A percentile compares a stretch with the other conserved stretches of the same genome.
phyloP scores from a whole-genome alignment of 2,888 invertebrate genomes.

The Caenorhabditis angaria region DNA sequence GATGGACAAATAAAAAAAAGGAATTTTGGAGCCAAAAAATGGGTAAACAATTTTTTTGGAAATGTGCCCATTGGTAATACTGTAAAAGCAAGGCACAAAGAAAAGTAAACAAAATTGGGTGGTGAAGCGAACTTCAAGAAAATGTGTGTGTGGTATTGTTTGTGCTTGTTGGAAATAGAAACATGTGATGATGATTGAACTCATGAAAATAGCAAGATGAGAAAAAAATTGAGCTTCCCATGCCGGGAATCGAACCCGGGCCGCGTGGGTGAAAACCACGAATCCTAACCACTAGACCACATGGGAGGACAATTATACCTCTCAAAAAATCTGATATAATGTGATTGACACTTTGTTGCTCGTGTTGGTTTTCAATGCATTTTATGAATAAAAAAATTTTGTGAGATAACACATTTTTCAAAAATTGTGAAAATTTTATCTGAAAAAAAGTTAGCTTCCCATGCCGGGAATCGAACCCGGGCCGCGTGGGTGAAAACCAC shows the following conservation, averaged over 20 bases:
- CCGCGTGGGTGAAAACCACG: conserved; percentile 69
- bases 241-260: conserved; percentile 70
- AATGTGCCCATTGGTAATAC: neutral
- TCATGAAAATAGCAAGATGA: too few relatives aligned
- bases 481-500: conserved; percentile 69
- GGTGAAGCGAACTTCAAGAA: conserved; percentile 1
- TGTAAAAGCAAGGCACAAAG: too few relatives aligned
- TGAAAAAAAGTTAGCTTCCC: conserved; percentile 53
- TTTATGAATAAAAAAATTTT: too few relatives aligned
- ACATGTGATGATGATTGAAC: conserved; percentile 1
- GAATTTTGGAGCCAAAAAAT: neutral
- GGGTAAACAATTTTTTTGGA: neutral
- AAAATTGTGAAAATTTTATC: too few relatives aligned
- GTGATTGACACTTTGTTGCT: too few relatives aligned
- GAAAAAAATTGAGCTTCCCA: conserved; percentile 53
- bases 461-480: conserved; percentile 70
- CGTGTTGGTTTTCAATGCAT: too few relatives aligned
- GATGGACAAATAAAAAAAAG: too few relatives aligned
- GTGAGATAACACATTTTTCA: too few relatives aligned
- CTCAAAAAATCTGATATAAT: too few relatives aligned
- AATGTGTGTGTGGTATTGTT: neutral
- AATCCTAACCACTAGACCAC: conserved; percentile 70
- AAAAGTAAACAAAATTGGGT: too few relatives aligned
- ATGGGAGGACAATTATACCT: conserved; percentile 61
- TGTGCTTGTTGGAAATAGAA: neutral